A percentile compares a stretch with the other conserved stretches of the same genome.
Evolutionary conservation across 2,113 vertebrate genomes (phyloP).

Genomic region (Phyllopteryx taeniolatus): DNA sequence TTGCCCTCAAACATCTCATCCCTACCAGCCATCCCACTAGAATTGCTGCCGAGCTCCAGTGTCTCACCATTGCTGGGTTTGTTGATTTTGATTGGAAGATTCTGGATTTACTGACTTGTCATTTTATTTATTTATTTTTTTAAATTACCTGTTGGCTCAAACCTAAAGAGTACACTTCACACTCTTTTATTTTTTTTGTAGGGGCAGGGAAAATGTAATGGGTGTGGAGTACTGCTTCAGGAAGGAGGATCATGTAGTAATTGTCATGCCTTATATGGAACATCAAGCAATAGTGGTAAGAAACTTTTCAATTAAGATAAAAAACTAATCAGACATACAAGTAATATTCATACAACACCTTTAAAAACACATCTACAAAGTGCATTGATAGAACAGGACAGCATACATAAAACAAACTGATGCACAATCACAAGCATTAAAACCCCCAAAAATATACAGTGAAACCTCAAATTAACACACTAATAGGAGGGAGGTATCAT

Average conservation of each 20-base stretch:
- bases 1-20: constrained; percentile 95
- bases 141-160: not conserved
- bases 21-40: constrained; percentile 94
- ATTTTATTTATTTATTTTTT: not conserved
- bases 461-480: too few species aligned
- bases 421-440: too few species aligned
- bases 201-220: constrained; percentile 94
- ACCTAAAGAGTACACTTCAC: not conserved
- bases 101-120: not conserved
- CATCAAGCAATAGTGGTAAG: constrained; percentile 91
- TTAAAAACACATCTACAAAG: too few species aligned
- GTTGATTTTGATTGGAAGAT: constrained; percentile 7
- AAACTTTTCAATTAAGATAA: too few species aligned
- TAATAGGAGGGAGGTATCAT: too few species aligned
- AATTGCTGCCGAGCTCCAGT: constrained; percentile 96
- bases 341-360: not conserved
- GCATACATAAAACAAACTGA: too few species aligned
- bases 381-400: too few species aligned
- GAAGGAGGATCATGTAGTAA: constrained; percentile 93
- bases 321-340: not conserved
- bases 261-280: constrained; percentile 96
- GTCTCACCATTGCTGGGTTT: constrained; percentile 91
- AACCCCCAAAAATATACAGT: too few species aligned
- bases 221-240: constrained; percentile 94
- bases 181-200: constrained; percentile 48